Evolutionary conservation across 2,113 vertebrate genomes (phyloP).

Genomic region (Chinchilla lanigera): DNA sequence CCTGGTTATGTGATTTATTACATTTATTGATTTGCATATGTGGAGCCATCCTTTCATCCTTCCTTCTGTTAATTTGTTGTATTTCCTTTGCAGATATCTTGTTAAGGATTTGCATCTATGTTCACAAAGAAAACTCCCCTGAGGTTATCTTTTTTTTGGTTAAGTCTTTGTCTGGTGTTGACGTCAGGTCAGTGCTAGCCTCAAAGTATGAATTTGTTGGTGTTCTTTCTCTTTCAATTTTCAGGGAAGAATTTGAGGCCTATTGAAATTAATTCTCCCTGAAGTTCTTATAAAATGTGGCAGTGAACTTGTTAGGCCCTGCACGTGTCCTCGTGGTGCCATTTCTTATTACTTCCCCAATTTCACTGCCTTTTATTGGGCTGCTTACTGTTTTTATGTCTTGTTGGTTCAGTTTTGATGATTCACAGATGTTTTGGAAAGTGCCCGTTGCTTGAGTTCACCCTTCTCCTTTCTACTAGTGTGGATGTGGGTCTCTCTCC

Average conservation of each 20-base stretch:
- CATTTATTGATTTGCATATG: not conserved
- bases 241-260: not conserved
- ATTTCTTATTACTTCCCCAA: not conserved
- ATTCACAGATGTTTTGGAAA: not conserved
- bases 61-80: not conserved
- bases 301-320: not conserved
- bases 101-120: not conserved
- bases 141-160: not conserved
- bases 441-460: not conserved
- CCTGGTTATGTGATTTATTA: not conserved
- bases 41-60: not conserved
- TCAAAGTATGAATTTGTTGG: not conserved
- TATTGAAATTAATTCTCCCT: not conserved
- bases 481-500: not conserved
- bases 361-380: not conserved
- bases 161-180: not conserved
- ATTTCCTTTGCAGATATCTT: not conserved
- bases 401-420: not conserved
- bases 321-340: not conserved
- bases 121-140: not conserved
- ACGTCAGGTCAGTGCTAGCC: not conserved
- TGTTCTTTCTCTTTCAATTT: not conserved
- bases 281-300: not conserved
- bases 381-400: not conserved
- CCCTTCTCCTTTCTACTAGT: not conserved